Conservation (phyloP, 2,113 vertebrate genomes). For the Apus apus region DNA sequence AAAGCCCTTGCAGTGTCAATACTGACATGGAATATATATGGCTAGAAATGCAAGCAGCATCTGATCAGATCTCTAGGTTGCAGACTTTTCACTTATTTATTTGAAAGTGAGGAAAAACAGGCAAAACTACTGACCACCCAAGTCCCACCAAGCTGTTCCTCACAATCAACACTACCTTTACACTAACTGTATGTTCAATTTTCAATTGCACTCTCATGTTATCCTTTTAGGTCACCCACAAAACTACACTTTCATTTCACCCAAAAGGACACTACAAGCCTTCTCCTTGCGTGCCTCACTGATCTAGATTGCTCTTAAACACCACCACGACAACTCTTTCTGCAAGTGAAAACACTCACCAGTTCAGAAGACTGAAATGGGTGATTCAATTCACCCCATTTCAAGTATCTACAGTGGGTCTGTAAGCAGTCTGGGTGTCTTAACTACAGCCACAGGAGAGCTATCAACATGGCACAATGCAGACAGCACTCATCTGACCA, state of each 20-base stretch:
- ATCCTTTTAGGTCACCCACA: neutral
- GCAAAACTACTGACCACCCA: neutral
- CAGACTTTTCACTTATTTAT: too few relatives aligned
- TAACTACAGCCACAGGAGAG: neutral
- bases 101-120: neutral
- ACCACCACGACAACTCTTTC: neutral
- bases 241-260: neutral
- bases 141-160: neutral
- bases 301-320: neutral
- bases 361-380: neutral
- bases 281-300: neutral
- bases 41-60: neutral
- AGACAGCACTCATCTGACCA: neutral
- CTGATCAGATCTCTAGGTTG: neutral
- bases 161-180: neutral
- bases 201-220: neutral
- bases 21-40: neutral
- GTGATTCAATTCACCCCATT: neutral
- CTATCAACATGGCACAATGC: fast-evolving
- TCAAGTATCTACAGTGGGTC: neutral
- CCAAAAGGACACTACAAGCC: neutral
- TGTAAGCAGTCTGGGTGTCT: neutral
- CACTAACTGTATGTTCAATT: fast-evolving
- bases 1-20: neutral
- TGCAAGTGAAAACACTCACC: neutral